Base-by-base conservation (phyloP, 53 echinoderm and acorn worm genomes). In the Mesocentrotus franciscanus region DNA sequence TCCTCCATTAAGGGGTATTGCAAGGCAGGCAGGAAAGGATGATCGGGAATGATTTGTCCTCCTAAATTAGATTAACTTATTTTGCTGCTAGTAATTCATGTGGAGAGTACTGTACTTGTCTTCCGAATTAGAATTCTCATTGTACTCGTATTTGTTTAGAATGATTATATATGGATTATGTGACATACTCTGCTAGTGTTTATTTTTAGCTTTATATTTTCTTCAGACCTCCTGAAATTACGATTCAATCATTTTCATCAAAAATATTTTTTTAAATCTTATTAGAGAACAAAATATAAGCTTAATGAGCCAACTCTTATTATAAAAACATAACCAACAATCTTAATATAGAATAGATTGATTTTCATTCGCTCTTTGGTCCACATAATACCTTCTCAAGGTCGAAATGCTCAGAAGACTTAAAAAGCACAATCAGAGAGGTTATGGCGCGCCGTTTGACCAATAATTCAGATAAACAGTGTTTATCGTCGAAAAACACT, bases 1-100 rank as follows among this genome's bases (percentile, higher is more conserved):
- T 15, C 59, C 12, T 58, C n/a, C 29, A 87, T 87, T 87, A 87
- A 22, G 58, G 85, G 87, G 58, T 87, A 87, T 58, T n/a, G 8
- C 18, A 84, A 84, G 55, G 42, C 58, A n/a, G 18, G n/a, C 87
- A 57, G 81, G 57, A 26, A 56, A 24, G 0, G 85, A 39, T 26
- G 57, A 87, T 87, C 9, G 58, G 4, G 87, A 27, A 87, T 87
- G 87, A 87, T 58, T 56, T 58, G 87, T 58, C 87, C 27, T 42
- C 39, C 49, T 84, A 87, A 87, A 87, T 87, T 87, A n/a, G 87
- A 87, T 87, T 24, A 87, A 27, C 87, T 58, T 17, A 18, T 49
- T 49, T 24, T 20, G 39, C 42, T 84, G 57, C 87, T 87, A 11
- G 58, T 87, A 87, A 59, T 87, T 87, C 87, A 87, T 87, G n/a